Evolutionary conservation across 64 coral and sea anemone species (phyloP), one percentile per base, ranked within the genome.

Genomic region (Astreopora myriophthalma): DNA sequence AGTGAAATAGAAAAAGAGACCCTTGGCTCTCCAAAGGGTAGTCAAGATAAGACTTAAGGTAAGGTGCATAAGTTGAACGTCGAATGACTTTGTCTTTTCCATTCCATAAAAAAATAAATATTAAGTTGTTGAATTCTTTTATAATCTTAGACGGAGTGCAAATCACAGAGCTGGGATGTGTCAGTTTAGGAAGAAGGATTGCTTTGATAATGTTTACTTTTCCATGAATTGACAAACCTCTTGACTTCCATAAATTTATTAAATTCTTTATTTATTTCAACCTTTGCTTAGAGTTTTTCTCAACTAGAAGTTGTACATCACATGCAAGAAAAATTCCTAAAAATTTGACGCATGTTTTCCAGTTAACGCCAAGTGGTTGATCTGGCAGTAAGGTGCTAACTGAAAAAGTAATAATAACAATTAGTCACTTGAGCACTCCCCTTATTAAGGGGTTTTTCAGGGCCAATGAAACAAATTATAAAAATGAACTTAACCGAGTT

Each of bases 211-310:
- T 60, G 55, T 60, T 60, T 17, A 60, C 10, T 17, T 17, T 60
- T 60, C 55, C 55, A 60, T 60, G 55, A 16, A 60, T 60, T 13
- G 55, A 1, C 19, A 60, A 20, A 46, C 55, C 8, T 60, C 55
- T 60, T 60, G 55, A 60, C 19, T 60, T 60, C 52, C 52, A 58
- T 19, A 58, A 19, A 19, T 58, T 58, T 9, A 58, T 58, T 9
- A 16, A 14, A 19, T 58, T 58, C 16, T 58, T 58, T 12, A 46
- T 46, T 46, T 46, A 6, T 46, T 46, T 46, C 42, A 46, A 46
- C 42, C 42, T 46, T 46, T 46, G 92, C 69, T 85, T 73, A 55
- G 75, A 89, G 51, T 76, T 83, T 79, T 94, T 24, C 72, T 75
- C 76, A 73, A 89, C 57, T 38, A 94, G 30, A 61, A 55, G 49